Percentiles rank a stretch among this genome's conserved stretches.
Evolutionary conservation across 1,140 invertebrate genomes (phyloP).

Genomic region (Drosophila quadrilineata): DNA sequence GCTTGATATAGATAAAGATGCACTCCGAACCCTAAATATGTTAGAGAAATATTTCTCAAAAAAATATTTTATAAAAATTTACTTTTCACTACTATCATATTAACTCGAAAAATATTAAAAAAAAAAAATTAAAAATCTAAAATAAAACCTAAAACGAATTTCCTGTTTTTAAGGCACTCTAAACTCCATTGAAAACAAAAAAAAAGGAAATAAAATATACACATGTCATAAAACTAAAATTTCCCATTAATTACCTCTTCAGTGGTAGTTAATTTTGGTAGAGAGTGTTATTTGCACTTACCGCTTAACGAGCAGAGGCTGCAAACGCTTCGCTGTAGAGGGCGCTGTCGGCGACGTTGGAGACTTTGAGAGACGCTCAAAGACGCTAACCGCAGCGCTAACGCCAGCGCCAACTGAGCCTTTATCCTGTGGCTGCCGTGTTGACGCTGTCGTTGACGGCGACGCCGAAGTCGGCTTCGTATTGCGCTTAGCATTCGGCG

Average conservation of each 20-base stretch:
- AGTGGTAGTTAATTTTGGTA: not conserved
- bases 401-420: conserved; percentile 58
- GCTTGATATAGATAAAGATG: no score
- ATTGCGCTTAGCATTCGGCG: conserved; percentile 36
- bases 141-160: not conserved
- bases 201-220: no score
- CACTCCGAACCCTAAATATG: no score
- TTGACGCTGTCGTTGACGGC: conserved; percentile 45
- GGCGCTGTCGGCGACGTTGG: conserved; percentile 54
- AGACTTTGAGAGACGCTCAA: conserved; percentile 39
- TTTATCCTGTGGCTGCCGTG: conserved; percentile 76
- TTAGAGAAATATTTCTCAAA: no score
- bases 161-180: not conserved
- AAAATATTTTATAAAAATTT: no score
- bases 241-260: not conserved
- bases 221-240: no score
- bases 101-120: not conserved
- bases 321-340: conserved; percentile 47
- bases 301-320: conserved; percentile 51
- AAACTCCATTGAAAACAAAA: not conserved
- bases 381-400: conserved; percentile 27
- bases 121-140: not conserved
- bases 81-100: no score
- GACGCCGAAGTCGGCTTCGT: conserved; percentile 11
- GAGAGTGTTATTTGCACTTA: conserved; percentile 31